Base-by-base conservation (phyloP, 2,797 vertebrate species). In the Notoglanidium macrostoma region DNA sequence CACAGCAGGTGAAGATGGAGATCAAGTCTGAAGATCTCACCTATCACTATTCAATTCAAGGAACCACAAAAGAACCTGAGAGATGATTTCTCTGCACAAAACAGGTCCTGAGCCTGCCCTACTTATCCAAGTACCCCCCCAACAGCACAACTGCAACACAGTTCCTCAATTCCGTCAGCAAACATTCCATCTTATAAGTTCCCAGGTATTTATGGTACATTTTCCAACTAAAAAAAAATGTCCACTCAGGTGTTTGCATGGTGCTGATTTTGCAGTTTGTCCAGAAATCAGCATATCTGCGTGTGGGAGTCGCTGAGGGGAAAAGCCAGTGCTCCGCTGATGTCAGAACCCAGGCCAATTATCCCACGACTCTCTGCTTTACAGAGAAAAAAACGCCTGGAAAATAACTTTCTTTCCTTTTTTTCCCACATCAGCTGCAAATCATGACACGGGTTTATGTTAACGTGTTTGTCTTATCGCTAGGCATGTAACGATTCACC, bases 191-290 rank as follows among this genome's bases (percentile, higher is more conserved):
- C 83, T 81, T 78, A 72, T 80, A 88, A 84, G 84, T 68, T 85
- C 70, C 49, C 17, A 91, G 92, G 77, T 89, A 85, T 88, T 85
- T 85, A 84, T 91, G 91, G 44, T 5, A 14, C 44, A 6, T 23
- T 35, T 87, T 29, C 14, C 63, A 4, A 12, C 10, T 15, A 17
- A 32, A 67, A 17, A 61, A 26, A 63, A 63, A 3, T 89, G 92
- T 89, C 91, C 76, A 88, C 76, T 5, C 88, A 89, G 89, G 88
- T 70, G 90, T 82, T 87, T 90, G 78, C 86, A 8, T 90, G 89
- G 63, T 90, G 93, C 92, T 93, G 92, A 93, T 91, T 85, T 91
- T 82, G 92, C 92, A 92, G 88, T 63, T 92, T 93, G 86, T 87
- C 26, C 80, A 74, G 76, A 90, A 90, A 94, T 90, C 87, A 91